Base-by-base conservation (phyloP, 1,140 invertebrate genomes). In the Philopotamus ludificatus region DNA sequence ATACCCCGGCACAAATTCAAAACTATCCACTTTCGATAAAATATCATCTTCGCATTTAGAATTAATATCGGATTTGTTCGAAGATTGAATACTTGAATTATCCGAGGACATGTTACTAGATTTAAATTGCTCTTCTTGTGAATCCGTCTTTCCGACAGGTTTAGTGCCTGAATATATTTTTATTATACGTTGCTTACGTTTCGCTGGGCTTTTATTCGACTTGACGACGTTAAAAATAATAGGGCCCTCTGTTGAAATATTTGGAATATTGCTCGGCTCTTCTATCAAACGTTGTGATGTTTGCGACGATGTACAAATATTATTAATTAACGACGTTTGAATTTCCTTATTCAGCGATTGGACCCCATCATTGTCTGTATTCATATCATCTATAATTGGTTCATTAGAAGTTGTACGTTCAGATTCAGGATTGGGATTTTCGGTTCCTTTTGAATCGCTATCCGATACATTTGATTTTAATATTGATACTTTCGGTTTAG, bases 1-100 rank as follows among this genome's bases (percentile, higher is more conserved):
- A 71, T 79, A 74, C 3, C 78, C 79, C 57, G 78, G 79, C 77
- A 81, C 76, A 63, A 80, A 81, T 74, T 81, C 79, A 73, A 81
- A 81, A 66, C 79, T 81, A 55, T 80, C 78, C 9, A 77, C 77
- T 71, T 75, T 75, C 21, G 78, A 79, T 65, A 79, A 64, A 67
- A 75, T 75, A 21, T 75, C 75, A 26, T 68, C 74, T 45, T 61
- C 39, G 15, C 20, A 57, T 62, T 65, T 63, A 34, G 21, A 26
- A 49, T 51, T 51, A 28, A 15, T 26, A 47, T 60, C 28, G 42
- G n/a, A n/a, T n/a, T n/a, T n/a, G n/a, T n/a, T n/a, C n/a, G n/a
- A n/a, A n/a, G n/a, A n/a, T n/a, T n/a, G n/a, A n/a, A n/a, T n/a
- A n/a, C n/a, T n/a, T n/a, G n/a, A n/a, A n/a, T n/a, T n/a, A n/a